A percentile compares a stretch with the other conserved stretches of the same genome.
phyloP scores from a whole-genome alignment of 1,140 invertebrate genomes.

The Antheraea pernyi region DNA sequence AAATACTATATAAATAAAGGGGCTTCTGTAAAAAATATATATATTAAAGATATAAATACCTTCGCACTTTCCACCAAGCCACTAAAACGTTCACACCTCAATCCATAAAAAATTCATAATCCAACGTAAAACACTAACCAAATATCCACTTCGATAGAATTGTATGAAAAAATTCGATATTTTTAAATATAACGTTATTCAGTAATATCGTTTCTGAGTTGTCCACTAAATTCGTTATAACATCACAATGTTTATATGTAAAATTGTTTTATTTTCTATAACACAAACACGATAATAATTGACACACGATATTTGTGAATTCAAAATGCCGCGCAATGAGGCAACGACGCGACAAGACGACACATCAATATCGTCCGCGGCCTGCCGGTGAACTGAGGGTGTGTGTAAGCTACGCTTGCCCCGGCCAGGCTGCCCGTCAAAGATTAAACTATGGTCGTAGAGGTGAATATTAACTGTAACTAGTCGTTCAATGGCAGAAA shows the following conservation, averaged over 20 bases:
- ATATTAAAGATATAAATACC: background rate
- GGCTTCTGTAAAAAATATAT: background rate
- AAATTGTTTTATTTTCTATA: slow-evolving; percentile 13
- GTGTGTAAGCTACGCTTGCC: slow-evolving; percentile 57
- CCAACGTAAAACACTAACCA: background rate
- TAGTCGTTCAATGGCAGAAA: too few species aligned
- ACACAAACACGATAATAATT: slow-evolving; percentile 17
- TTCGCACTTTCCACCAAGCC: background rate
- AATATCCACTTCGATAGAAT: background rate
- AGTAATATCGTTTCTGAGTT: background rate
- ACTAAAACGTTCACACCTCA: background rate
- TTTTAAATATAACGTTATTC: background rate
- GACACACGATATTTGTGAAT: slow-evolving; percentile 24
- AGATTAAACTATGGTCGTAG: slow-evolving; percentile 36
- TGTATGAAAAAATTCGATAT: slow-evolving; percentile 9
- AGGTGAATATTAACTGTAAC: slow-evolving; percentile 11
- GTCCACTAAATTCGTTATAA: slow-evolving; percentile 14
- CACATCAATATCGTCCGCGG: slow-evolving; percentile 22
- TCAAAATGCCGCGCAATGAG: slow-evolving; percentile 51
- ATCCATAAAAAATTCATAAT: slow-evolving; percentile 1
- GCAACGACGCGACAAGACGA: background rate
- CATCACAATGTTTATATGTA: slow-evolving; percentile 10
- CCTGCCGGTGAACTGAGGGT: slow-evolving; percentile 61
- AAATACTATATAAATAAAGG: background rate
- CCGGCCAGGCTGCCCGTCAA: slow-evolving; percentile 61